Base-by-base conservation (phyloP, 2,888 invertebrate species). In the Xestobium rufovillosum region DNA sequence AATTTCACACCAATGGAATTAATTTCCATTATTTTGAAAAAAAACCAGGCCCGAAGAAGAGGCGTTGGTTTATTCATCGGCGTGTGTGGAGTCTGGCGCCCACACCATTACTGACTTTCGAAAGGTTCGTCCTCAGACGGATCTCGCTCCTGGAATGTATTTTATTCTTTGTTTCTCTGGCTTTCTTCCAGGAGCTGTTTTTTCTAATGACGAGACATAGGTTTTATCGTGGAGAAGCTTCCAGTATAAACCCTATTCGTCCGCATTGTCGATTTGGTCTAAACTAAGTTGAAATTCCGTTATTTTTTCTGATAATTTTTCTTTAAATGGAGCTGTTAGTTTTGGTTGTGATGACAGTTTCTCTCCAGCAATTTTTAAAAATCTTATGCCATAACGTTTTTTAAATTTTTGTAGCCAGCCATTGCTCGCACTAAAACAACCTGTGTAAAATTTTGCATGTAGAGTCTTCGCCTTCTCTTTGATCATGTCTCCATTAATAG, bases 191-290 rank as follows among this genome's bases (percentile, higher is more conserved):
- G 45, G 40, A 9, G 41, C 44, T n/a, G 41, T n/a, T 39, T 39
- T 41, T 45, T 34, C 41, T 43, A 1, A 19, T 11, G 6, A 15
- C 9, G 36, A 11, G 10, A 43, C 44, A 19, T 37, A 42, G 4
- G 43, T 47, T 38, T 45, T 47, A 14, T 36, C 36, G 17, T 44
- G 49, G 13, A 47, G 26, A 6, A 48, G 29, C 36, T 42, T 38
- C 42, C 47, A 48, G 33, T 38, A 43, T 30, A 48, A 38, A 8
- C 41, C 41, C 8, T 42, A 40, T 29, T 49, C 47, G 34, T 46
- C 41, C 8, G 44, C 44, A 36, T 48, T 48, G 23, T 39, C 43
- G 8, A 47, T 16, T 36, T 47, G 43, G 12, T 42, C 9, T 30
- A 29, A 28, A 19, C 11, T 42, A 13, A 39, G 29, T 29, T 31